A percentile compares a stretch with the other conserved stretches of the same genome.
Conservation (phyloP, 1,140 invertebrate genomes). For the Orchestia grillus region DNA sequence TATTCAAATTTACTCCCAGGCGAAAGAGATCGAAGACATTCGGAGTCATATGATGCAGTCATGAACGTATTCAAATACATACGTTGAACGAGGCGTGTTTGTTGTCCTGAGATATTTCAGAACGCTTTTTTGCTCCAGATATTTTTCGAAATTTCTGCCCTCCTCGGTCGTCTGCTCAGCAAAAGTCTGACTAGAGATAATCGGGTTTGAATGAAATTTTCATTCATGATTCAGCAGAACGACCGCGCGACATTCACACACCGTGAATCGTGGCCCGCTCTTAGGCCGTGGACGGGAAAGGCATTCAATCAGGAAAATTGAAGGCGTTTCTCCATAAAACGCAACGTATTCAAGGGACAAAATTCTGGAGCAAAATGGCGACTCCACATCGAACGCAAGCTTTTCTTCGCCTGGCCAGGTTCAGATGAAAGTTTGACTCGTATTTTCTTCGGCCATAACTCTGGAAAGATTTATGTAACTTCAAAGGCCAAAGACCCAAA, state of each 20-base stretch:
- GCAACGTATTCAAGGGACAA: background rate
- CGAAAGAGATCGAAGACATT: background rate
- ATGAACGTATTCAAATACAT: background rate
- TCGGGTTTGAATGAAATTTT: constrained; percentile 15
- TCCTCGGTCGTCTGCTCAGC: background rate
- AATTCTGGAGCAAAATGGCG: background rate
- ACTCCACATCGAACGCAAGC: background rate
- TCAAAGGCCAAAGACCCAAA: background rate
- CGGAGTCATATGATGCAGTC: background rate
- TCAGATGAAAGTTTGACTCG: background rate
- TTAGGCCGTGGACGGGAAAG: background rate
- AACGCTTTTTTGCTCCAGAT: background rate
- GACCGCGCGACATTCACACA: background rate
- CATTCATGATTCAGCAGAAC: background rate
- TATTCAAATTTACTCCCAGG: background rate
- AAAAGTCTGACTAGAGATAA: background rate
- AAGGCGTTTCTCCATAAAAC: background rate
- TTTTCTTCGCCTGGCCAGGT: background rate
- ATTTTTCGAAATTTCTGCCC: background rate
- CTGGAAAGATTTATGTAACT: background rate
- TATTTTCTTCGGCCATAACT: background rate
- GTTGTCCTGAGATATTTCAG: background rate
- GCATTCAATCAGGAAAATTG: constrained; percentile 26
- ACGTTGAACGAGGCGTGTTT: background rate
- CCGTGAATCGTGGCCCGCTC: background rate